A percentile compares a stretch with the other conserved stretches of the same genome.
phyloP scores from a whole-genome alignment of 1,140 invertebrate genomes.

The Pectinophora gossypiella region DNA sequence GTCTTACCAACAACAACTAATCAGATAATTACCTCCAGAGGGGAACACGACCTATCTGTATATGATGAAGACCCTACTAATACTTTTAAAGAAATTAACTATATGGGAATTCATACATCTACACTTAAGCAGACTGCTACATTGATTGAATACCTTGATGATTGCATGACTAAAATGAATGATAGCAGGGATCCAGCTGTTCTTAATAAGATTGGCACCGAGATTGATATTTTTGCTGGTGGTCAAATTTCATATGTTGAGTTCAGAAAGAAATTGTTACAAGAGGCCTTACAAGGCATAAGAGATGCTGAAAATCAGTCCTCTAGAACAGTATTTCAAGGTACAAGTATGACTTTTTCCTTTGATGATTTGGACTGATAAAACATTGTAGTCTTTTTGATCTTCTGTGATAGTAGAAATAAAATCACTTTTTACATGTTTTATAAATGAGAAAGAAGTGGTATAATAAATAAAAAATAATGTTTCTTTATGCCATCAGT shows the following conservation, averaged over 20 bases:
- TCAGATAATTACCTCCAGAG: conserved; percentile 28
- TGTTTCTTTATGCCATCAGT: no score
- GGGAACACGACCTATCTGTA: conserved; percentile 11
- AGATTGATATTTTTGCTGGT: conserved; percentile 41
- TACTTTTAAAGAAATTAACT: not conserved
- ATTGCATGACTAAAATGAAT: conserved; percentile 45
- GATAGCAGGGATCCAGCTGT: conserved; percentile 23
- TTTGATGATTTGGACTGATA: no score
- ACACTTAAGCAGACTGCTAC: conserved; percentile 31
- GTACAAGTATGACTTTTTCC: no score
- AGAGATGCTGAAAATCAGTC: no score
- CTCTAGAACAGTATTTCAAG: no score
- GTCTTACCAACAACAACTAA: conserved; percentile 40
- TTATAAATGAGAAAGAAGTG: no score
- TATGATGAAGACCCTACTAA: conserved; percentile 25
- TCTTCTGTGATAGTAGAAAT: no score
- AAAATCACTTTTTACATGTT: no score
- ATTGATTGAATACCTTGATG: conserved; percentile 42
- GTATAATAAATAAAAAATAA: no score
- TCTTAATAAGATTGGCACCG: conserved; percentile 27
- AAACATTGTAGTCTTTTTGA: no score
- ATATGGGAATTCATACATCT: conserved; percentile 22
- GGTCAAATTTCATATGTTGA: conserved; percentile 28
- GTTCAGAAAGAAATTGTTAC: conserved; percentile 34
- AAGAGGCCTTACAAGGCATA: conserved; percentile 22